A percentile compares a stretch with the other conserved stretches of the same genome.
Conservation (phyloP, 1,140 invertebrate species). For the Marisa cornuarietis region DNA sequence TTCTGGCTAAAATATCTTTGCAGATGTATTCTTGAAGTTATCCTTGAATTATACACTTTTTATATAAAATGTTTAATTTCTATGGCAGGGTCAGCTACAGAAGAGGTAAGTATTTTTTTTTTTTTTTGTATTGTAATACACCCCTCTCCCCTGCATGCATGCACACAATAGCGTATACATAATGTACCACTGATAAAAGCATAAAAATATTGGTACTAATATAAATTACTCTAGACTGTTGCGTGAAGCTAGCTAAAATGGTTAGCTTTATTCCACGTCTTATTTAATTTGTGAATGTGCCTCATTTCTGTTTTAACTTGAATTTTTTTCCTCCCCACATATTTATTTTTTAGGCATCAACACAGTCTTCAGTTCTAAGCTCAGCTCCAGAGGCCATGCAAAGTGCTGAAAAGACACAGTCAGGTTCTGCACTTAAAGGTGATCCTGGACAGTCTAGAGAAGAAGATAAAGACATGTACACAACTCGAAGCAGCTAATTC, state of each 20-base stretch:
- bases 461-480: slow-evolving; percentile 54
- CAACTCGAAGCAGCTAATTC: slow-evolving; percentile 34
- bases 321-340: neutral
- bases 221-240: too few relatives aligned
- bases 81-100: neutral
- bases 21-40: too few relatives aligned
- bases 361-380: neutral
- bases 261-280: neutral
- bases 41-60: neutral
- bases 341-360: neutral
- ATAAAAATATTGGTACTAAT: too few relatives aligned
- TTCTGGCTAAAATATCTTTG: too few relatives aligned
- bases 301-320: neutral
- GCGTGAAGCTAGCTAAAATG: too few relatives aligned
- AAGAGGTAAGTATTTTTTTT: neutral
- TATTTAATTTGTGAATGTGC: neutral
- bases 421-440: slow-evolving; percentile 1
- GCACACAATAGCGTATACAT: too few relatives aligned
- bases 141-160: too few relatives aligned
- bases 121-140: neutral
- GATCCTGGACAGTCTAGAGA: slow-evolving; percentile 46
- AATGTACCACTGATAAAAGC: too few relatives aligned
- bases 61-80: neutral
- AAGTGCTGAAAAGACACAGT: neutral
- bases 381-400: too few relatives aligned